phyloP scores from a whole-genome alignment of 2,888 invertebrate species.

The Sycophila texana region DNA sequence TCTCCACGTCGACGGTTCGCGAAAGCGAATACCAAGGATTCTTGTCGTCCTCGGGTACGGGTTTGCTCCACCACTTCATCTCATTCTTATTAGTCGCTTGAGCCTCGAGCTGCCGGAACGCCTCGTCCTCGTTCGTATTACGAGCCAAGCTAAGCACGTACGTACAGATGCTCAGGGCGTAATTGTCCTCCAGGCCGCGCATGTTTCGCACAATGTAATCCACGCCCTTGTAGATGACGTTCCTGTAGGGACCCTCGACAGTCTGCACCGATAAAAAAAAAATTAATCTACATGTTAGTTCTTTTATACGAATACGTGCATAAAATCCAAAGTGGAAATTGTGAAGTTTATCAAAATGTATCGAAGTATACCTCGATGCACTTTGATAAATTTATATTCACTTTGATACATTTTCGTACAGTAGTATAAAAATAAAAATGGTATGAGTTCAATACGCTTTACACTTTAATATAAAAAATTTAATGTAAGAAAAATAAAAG shows the following conservation, averaged over 20 bases:
- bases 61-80: conserved; percentile 89
- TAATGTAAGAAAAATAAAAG: too few relatives aligned
- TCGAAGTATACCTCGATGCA: too few relatives aligned
- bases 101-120: conserved; percentile 80
- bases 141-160: conserved; percentile 87
- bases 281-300: too few relatives aligned
- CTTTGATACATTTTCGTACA: too few relatives aligned
- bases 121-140: conserved; percentile 82
- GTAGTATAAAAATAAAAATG: too few relatives aligned
- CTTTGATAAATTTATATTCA: too few relatives aligned
- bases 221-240: conserved; percentile 85
- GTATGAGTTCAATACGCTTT: too few relatives aligned
- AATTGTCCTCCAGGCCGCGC: conserved; percentile 81
- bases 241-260: conserved; percentile 77
- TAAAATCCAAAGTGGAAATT: too few relatives aligned
- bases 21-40: conserved; percentile 83
- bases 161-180: conserved; percentile 86
- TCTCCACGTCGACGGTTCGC: conserved; percentile 87
- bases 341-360: too few relatives aligned
- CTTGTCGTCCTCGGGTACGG: conserved; percentile 77
- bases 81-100: conserved; percentile 78
- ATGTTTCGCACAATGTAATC: conserved; percentile 85
- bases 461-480: too few relatives aligned
- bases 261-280: conserved; percentile 57
- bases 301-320: too few relatives aligned